phyloP scores from a whole-genome alignment of 2,888 invertebrate species.

The Meghimatium bilineatum region DNA sequence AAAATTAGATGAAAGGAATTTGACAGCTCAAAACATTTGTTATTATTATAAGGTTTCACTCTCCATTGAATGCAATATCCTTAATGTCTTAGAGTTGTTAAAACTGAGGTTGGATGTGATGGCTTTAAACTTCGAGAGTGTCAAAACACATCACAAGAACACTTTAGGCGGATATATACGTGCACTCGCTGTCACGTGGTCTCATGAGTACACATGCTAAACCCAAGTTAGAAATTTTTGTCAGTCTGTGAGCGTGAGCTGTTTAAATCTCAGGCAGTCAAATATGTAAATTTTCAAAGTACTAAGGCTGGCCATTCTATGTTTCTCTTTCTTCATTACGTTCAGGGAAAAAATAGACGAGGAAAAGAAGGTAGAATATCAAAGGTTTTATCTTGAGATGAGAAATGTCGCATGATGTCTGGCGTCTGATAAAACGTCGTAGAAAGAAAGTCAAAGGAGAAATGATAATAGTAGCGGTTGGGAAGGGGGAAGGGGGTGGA shows the following conservation, averaged over 20 bases:
- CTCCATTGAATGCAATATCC: conserved; percentile 19
- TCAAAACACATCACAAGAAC: not conserved
- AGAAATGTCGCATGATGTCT: too few relatives aligned
- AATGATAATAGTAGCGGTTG: too few relatives aligned
- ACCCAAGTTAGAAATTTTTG: not conserved
- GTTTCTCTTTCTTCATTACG: not conserved
- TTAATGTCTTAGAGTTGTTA: conserved; percentile 3
- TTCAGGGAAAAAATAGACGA: too few relatives aligned
- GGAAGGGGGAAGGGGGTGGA: not conserved
- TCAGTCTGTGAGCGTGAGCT: conserved; percentile 6
- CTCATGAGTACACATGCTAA: not conserved
- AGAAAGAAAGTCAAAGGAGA: too few relatives aligned
- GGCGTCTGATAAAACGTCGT: not conserved
- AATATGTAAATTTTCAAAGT: conserved; percentile 12
- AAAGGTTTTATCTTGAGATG: too few relatives aligned
- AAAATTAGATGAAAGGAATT: too few relatives aligned
- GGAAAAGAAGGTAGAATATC: too few relatives aligned
- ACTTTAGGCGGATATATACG: not conserved
- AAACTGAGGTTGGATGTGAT: not conserved
- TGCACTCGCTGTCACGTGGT: not conserved
- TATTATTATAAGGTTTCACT: not conserved
- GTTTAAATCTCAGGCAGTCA: conserved; percentile 11
- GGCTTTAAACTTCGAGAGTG: not conserved
- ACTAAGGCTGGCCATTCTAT: not conserved
- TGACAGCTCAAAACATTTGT: not conserved